Base-by-base conservation (phyloP, 2,113 vertebrate genomes). In the Caretta caretta region DNA sequence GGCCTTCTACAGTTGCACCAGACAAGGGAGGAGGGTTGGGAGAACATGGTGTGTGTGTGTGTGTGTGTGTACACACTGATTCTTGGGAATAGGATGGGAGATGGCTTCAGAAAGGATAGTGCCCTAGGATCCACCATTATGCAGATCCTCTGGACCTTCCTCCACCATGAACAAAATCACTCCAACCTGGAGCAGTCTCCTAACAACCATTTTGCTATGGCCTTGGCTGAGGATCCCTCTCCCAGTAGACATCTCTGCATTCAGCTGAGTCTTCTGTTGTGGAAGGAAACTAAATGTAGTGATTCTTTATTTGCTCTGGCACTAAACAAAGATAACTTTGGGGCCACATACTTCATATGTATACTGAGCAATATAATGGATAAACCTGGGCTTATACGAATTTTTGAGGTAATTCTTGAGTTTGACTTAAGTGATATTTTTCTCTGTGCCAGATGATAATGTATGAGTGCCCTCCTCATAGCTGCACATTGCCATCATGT, bases 241-340 rank as follows among this genome's bases (percentile, higher is more conserved):
- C n/a, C 22, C 5, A 2, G 3, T 1, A 0, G 1, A 35, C 0
- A 0, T 2, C 2, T 56, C 5, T 4, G n/a, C 1, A 0, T 5
- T 42, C 38, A 1, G 1, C 25, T 57, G 59, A 2, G 0, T 35
- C 53, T 42, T 17, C 0, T 1, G 49, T 10, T 81, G 48, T 1
- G 10, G 27, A 84, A 87, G 79, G 69, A 1, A 38, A 49, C 50
- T 0, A 14, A 65, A 65, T 19, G 31, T 65, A 65, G 31, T 5
- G 62, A 35, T 65, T 65, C 62, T 19, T 65, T 65, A 65, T 65
- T 35, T 8, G 3, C 57, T 82, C 25, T n/a, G 48, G 29, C 83
- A 85, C 75, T 86, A 56, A n/a, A 50, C 46, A 88, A 62, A 85
- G 25, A n/a, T 16, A 42, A 65, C 29, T 7, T 3, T 12, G 35